A percentile compares a stretch with the other conserved stretches of the same genome.
These are phyloP conservation scores for Drosophila punjabiensis DNA, from an alignment of 1,140 invertebrate genomes.

Conservation along the genomic window DNA sequence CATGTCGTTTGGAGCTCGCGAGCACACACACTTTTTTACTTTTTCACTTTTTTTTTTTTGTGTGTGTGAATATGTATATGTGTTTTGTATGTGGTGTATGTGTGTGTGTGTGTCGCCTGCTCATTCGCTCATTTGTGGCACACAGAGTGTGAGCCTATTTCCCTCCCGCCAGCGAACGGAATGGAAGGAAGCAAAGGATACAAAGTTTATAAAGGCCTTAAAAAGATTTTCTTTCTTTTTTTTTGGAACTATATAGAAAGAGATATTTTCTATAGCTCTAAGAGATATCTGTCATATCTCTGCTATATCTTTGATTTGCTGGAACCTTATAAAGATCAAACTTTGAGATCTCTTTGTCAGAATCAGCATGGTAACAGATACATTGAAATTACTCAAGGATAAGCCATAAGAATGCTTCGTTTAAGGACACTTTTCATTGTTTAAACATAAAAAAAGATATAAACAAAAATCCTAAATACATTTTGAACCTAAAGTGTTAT, in stretches of 20 bases:
- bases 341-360: not conserved
- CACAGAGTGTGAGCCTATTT: constrained; percentile 27
- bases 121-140: constrained; percentile 48
- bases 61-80: constrained; percentile 41
- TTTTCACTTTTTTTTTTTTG: constrained; percentile 10
- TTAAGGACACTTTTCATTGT: not conserved
- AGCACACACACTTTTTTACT: constrained; percentile 20
- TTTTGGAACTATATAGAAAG: not conserved
- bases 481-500: too few species aligned
- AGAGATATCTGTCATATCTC: not conserved
- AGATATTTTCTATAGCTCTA: not conserved
- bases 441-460: too few species aligned
- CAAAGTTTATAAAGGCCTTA: constrained; percentile 2
- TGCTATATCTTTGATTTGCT: not conserved
- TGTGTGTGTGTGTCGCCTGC: constrained; percentile 38
- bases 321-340: not conserved
- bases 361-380: accelerated
- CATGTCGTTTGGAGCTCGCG: constrained; percentile 61
- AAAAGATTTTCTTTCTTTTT: not conserved
- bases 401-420: not conserved
- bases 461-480: too few species aligned
- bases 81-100: constrained; percentile 6
- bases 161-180: not conserved
- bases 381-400: not conserved
- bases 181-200: not conserved